A percentile compares a stretch with the other conserved stretches of the same genome.
phyloP scores from a whole-genome alignment of 2,113 vertebrate genomes.

The Ammodytes dubius region DNA sequence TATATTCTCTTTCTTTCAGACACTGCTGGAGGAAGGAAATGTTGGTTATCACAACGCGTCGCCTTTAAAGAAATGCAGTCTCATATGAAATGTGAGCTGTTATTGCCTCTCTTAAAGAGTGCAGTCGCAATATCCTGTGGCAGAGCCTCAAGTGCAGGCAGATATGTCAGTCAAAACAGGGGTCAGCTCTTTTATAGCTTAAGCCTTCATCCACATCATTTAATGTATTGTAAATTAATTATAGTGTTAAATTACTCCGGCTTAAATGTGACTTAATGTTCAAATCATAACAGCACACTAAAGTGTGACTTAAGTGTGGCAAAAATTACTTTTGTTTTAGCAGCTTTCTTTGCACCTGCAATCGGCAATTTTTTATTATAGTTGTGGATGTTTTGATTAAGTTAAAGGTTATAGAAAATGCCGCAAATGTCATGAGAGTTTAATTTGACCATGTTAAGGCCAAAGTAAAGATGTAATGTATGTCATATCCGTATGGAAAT shows the following conservation, averaged over 20 bases:
- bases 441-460: not conserved
- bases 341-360: not conserved
- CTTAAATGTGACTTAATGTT: slow-evolving; percentile 1
- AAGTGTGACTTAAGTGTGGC: not conserved
- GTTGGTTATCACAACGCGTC: slow-evolving; percentile 34
- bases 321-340: not conserved
- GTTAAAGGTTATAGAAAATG: not conserved
- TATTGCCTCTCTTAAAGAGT: slow-evolving; percentile 66
- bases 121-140: slow-evolving; percentile 59
- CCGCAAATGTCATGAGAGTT: not conserved
- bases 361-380: not conserved
- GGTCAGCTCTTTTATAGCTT: slow-evolving; percentile 16
- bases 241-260: no score
- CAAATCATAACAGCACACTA: not conserved
- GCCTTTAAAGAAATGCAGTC: slow-evolving; percentile 50
- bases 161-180: slow-evolving; percentile 26
- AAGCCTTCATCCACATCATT: not conserved
- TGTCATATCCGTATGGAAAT: slow-evolving; percentile 27
- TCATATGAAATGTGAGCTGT: slow-evolving; percentile 64
- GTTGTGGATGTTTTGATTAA: not conserved
- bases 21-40: slow-evolving; percentile 11
- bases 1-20: not conserved
- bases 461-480: slow-evolving; percentile 4
- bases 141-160: slow-evolving; percentile 44
- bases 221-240: slow-evolving; percentile 1